Evolutionary conservation across 2,113 vertebrate genomes (phyloP).

Genomic region (Rostratula benghalensis): DNA sequence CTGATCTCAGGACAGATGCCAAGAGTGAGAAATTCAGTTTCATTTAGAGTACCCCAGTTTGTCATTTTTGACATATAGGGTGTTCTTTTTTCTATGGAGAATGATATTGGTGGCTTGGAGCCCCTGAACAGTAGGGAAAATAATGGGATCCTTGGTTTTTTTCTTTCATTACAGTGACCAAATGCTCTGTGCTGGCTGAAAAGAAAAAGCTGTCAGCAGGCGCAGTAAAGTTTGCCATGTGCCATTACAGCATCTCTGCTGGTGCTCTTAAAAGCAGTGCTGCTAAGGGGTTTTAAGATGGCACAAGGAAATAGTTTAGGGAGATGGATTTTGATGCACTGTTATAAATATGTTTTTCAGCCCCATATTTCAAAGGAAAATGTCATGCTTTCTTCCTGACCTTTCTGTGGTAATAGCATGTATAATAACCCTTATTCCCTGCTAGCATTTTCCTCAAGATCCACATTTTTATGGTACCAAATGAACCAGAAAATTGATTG

Average conservation of each 20-base stretch:
- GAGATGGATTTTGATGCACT: constrained; percentile 47
- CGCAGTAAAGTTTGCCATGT: not conserved
- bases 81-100: not conserved
- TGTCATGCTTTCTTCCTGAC: not conserved
- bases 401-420: constrained; percentile 1
- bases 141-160: not conserved
- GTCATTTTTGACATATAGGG: not conserved
- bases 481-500: constrained; percentile 33
- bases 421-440: not conserved
- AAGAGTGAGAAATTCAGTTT: not conserved
- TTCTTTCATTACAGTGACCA: not conserved
- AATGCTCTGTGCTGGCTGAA: not conserved
- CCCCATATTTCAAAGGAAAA: constrained; percentile 5
- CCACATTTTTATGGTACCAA: not conserved
- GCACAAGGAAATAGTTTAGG: not conserved
- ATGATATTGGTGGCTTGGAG: not conserved
- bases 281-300: constrained; percentile 9
- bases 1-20: not conserved
- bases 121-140: not conserved
- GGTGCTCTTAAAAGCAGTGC: constrained; percentile 29
- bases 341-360: constrained; percentile 20
- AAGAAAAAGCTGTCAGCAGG: constrained; percentile 7
- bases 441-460: not conserved
- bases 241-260: constrained; percentile 24
- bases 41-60: not conserved